Percentiles rank a stretch among this genome's conserved stretches.
Conservation (phyloP, 2,888 invertebrate species). For the Oligia strigilis region DNA sequence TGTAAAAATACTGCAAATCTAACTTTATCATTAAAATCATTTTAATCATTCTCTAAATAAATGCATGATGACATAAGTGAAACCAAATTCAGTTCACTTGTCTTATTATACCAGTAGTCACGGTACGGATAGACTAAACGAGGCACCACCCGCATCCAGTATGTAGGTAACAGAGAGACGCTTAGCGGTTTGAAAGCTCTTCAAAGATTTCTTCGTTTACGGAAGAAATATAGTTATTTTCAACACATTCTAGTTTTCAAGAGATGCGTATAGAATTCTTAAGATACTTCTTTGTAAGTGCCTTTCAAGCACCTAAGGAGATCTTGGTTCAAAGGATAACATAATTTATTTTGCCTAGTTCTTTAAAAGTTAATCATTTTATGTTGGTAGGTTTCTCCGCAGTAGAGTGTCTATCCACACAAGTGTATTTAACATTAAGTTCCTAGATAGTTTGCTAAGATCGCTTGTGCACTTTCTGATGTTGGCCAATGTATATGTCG, state of each 20-base stretch:
- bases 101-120: neutral
- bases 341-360: neutral
- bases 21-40: neutral
- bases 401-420: neutral
- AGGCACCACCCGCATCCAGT: constrained; percentile 47
- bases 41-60: neutral
- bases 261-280: constrained; percentile 31
- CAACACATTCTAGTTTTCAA: constrained; percentile 43
- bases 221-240: constrained; percentile 59
- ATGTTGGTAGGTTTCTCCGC: neutral
- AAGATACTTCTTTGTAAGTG: constrained; percentile 22
- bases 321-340: constrained; percentile 12
- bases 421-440: neutral
- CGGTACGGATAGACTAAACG: constrained; percentile 24
- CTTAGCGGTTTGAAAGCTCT: constrained; percentile 66
- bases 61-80: neutral
- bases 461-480: neutral
- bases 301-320: constrained; percentile 12
- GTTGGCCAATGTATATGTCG: too few species aligned
- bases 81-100: neutral
- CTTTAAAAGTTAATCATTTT: neutral
- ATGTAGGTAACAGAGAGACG: constrained; percentile 58
- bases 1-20: neutral
- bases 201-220: constrained; percentile 62
- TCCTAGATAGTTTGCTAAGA: neutral